Conservation (phyloP, 37 sponge, comb jelly and placozoan species). For the Crambe crambe region DNA sequence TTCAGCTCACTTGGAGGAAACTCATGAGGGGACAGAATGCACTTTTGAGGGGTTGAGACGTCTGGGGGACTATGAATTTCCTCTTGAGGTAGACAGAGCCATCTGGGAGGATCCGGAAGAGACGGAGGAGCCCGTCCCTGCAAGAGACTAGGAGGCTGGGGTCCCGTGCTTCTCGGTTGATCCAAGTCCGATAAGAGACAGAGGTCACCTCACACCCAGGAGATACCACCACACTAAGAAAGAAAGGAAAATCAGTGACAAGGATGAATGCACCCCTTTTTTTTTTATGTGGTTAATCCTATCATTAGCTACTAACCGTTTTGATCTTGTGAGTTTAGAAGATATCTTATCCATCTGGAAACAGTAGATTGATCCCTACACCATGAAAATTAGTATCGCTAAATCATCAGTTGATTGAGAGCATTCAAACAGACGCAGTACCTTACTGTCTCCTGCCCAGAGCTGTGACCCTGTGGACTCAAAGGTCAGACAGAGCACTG, state of each 20-base stretch:
- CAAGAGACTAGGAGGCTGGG: conserved; percentile 83
- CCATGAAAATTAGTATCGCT: no score
- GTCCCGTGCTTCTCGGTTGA: conserved; percentile 87
- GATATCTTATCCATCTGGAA: conserved; percentile 65
- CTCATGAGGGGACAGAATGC: conserved; percentile 95
- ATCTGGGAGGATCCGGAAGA: conserved; percentile 70
- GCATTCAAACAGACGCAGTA: conserved; percentile 1
- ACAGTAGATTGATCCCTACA: conserved; percentile 77
- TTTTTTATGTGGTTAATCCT: not conserved
- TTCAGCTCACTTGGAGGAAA: conserved; percentile 61
- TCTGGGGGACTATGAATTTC: conserved; percentile 66
- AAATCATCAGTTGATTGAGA: no score
- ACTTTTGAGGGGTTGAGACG: conserved; percentile 56
- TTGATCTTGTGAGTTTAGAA: conserved; percentile 69
- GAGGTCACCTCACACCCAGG: conserved; percentile 65
- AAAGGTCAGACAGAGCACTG: conserved; percentile 64
- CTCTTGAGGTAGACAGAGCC: conserved; percentile 74
- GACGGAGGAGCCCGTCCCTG: conserved; percentile 50
- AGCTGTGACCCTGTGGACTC: conserved; percentile 70
- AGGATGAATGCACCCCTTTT: not conserved
- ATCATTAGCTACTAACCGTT: conserved; percentile 35
- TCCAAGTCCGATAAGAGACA: conserved; percentile 84
- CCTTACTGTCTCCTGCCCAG: conserved; percentile 89
- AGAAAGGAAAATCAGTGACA: not conserved
- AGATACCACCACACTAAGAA: conserved; percentile 66